Evolutionary conservation across 2,888 invertebrate species (phyloP).

Genomic region (Zootermopsis nevadensis): DNA sequence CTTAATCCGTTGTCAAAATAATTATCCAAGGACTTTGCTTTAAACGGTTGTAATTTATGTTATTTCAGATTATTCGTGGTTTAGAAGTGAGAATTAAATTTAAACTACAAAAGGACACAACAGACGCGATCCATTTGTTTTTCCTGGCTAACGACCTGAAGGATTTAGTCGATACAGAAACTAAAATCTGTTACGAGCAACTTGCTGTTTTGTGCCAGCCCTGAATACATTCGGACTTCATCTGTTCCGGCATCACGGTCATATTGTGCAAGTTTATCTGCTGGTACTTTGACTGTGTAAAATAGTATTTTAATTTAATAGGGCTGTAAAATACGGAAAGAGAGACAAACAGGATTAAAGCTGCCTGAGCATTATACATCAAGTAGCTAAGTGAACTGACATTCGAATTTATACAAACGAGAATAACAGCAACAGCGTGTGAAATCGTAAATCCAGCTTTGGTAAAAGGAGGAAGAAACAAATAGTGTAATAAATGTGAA

Average conservation of each 20-base stretch:
- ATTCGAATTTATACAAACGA: neutral
- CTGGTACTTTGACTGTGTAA: neutral
- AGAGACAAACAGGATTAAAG: neutral
- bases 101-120: neutral
- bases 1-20: neutral
- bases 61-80: neutral
- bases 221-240: neutral
- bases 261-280: conserved; percentile 11
- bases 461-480: neutral
- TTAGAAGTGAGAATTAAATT: neutral
- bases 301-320: neutral
- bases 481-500: too few relatives aligned
- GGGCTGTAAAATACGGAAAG: neutral
- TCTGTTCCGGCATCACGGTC: neutral
- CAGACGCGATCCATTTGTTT: too few relatives aligned
- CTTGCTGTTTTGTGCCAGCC: neutral
- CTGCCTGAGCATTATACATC: neutral
- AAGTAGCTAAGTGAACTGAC: neutral
- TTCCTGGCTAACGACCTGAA: neutral
- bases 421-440: neutral
- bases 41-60: neutral
- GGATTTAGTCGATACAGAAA: neutral
- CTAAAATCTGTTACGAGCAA: neutral
- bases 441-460: neutral
- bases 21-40: neutral